These are phyloP conservation scores for Troides aeacus DNA, from an alignment of 2,888 invertebrate species.

Conservation along the genomic window DNA sequence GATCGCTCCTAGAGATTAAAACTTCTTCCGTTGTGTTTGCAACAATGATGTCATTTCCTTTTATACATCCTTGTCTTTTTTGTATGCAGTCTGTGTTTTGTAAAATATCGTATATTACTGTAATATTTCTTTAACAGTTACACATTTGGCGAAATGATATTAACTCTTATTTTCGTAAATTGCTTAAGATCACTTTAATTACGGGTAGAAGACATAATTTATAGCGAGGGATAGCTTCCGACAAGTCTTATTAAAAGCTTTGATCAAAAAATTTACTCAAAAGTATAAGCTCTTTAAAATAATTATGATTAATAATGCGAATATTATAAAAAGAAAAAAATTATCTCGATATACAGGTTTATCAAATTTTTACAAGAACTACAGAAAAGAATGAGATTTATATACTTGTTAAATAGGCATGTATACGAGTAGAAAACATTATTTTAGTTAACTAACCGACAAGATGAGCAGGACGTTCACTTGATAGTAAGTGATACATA, in stretches of 20 bases:
- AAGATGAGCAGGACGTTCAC: too few species aligned
- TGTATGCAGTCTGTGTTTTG: not conserved
- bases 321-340: not conserved
- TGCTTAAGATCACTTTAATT: too few species aligned
- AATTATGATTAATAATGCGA: not conserved
- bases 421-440: not conserved
- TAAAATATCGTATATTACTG: not conserved
- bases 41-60: slow-evolving; percentile 17
- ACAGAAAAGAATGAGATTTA: not conserved
- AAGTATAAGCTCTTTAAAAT: not conserved
- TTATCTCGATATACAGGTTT: not conserved
- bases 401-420: not conserved
- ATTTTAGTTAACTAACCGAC: too few species aligned
- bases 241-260: not conserved
- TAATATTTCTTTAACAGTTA: not conserved
- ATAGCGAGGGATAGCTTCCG: too few species aligned
- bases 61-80: not conserved
- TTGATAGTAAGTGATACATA: too few species aligned
- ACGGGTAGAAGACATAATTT: too few species aligned
- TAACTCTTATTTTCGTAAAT: too few species aligned
- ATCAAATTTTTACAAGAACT: not conserved
- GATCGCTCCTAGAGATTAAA: not conserved
- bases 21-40: slow-evolving; percentile 10
- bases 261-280: too few species aligned
- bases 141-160: too few species aligned